Conservation (phyloP, 2,888 invertebrate genomes). For the Bellardia bayeri region DNA sequence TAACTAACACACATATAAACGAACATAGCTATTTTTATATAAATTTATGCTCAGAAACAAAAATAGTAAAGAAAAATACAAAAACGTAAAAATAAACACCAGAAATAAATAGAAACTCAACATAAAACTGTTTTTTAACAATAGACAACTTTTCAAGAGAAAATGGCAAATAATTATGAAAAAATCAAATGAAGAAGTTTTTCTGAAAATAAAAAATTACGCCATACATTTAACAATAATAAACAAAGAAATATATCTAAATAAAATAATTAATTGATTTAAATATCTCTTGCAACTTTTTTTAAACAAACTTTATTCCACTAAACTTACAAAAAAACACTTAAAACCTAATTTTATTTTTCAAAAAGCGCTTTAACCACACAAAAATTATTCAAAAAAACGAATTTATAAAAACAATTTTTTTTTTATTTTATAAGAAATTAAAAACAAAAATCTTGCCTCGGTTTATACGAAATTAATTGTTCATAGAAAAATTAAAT, state of each 20-base stretch:
- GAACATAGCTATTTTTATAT: background rate
- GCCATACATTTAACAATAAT: no score
- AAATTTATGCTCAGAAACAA: background rate
- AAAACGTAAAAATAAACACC: background rate
- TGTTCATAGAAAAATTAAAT: slow-evolving; percentile 4
- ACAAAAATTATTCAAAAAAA: slow-evolving; percentile 27
- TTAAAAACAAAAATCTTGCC: slow-evolving; percentile 17
- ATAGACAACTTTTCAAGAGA: background rate
- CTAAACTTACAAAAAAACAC: no score
- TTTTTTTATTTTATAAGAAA: background rate
- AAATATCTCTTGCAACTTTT: no score
- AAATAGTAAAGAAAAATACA: slow-evolving; percentile 7
- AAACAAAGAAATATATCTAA: no score
- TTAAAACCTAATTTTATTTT: background rate
- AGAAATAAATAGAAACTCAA: background rate
- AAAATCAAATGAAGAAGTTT: no score
- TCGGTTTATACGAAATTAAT: slow-evolving; percentile 5
- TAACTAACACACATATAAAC: background rate
- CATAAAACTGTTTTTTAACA: background rate
- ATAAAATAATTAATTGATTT: no score
- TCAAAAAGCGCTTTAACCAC: background rate
- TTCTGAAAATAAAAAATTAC: no score
- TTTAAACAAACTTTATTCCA: no score
- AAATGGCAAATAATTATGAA: background rate
- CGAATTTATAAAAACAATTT: slow-evolving; percentile 36